Conservation (phyloP, 2,113 vertebrate genomes). For the Thunnus thynnus region DNA sequence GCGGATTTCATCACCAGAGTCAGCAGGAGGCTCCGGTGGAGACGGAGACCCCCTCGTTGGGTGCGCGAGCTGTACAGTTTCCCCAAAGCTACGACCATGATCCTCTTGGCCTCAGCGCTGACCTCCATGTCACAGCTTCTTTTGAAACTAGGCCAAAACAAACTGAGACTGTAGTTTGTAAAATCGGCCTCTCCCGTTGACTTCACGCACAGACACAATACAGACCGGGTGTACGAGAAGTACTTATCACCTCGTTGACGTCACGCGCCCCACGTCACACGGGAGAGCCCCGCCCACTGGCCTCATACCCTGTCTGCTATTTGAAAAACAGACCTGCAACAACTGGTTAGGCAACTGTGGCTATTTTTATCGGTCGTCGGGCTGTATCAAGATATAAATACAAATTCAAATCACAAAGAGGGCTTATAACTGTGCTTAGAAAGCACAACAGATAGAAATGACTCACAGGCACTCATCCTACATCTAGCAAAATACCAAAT, state of each 20-base stretch:
- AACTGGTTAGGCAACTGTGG: conserved; percentile 32
- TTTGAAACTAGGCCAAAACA: conserved; percentile 31
- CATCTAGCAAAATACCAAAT: no score
- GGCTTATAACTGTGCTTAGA: not conserved
- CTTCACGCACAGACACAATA: conserved; percentile 45
- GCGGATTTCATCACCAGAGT: conserved; percentile 77
- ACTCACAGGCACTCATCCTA: no score
- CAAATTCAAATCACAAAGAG: not conserved
- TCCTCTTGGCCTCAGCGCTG: conserved; percentile 78
- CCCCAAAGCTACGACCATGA: conserved; percentile 76
- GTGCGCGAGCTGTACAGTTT: conserved; percentile 77
- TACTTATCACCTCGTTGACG: conserved; percentile 73
- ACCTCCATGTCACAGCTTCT: conserved; percentile 70
- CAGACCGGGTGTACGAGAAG: not conserved
- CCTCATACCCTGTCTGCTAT: not conserved
- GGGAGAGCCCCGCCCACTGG: conserved; percentile 42
- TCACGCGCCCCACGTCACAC: conserved; percentile 31
- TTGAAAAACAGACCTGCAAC: conserved; percentile 13
- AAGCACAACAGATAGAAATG: no score
- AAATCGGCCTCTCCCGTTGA: not conserved
- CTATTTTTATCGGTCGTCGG: conserved; percentile 2
- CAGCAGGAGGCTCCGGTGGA: conserved; percentile 77
- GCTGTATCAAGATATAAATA: not conserved
- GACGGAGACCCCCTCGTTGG: conserved; percentile 74
- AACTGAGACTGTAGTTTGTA: not conserved